Base-by-base conservation (phyloP, 2,797 vertebrate genomes). In the Hyperoplus immaculatus region DNA sequence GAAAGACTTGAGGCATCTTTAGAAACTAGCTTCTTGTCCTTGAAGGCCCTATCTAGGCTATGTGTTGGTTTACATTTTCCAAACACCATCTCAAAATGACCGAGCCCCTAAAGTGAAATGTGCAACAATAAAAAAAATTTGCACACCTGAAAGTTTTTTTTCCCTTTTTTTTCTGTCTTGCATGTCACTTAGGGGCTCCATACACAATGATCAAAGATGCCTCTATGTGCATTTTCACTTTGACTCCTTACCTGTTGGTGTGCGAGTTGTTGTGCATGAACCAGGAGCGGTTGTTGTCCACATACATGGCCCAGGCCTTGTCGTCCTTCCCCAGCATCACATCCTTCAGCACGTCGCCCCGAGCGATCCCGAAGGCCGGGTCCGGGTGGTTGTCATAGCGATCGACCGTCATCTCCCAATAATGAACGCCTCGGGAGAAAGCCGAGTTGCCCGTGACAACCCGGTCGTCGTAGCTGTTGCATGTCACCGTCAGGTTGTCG, bases 241-340 rank as follows among this genome's bases (percentile, higher is more conserved):
- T 15, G 50, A 29, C 74, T 11, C 21, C 45, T 94, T 77, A 99
- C 98, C 98, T 97, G 96, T 98, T 99, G 75, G 98, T 99, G 95
- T 99, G 98, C 0, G 98, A 99, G 88, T 99, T 99, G 96, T 97
- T 98, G 95, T 99, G 97, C 98, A 99, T 99, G 95, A 99, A 99
- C 98, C 98, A 99, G 93, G 97, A 98, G 75, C 98, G 95, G 95
- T 99, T 99, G 90, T 98, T 99, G 95, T 99, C 98, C 94, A 99
- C 98, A 8, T 99, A 99, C 98, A 99, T 99, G 82, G 98, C 97
- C 98, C 98, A 99, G 12, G 98, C 98, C 90, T 98, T 99, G 91
- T 99, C 97, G 7, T 99, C 98, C 92, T 99, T 99, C 73, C 98
- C 98, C 90, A 99, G 94, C 98, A 99, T 99, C 92, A 97, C 96